These are phyloP conservation scores for Brienomyrus longianalis DNA, from an alignment of 2,113 vertebrate genomes.

Conservation along the genomic window DNA sequence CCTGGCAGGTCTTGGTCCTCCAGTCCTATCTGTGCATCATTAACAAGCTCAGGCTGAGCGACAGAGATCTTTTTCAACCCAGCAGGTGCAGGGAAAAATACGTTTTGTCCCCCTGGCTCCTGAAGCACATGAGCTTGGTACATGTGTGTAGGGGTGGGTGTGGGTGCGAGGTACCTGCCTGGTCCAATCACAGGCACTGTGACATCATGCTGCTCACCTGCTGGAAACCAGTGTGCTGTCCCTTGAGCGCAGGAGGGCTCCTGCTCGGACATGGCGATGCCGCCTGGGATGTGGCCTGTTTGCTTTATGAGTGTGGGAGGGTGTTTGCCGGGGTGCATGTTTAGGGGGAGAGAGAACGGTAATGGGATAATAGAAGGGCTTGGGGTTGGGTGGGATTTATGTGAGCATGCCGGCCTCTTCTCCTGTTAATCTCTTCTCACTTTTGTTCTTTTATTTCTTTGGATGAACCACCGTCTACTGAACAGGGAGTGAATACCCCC, in stretches of 20 bases:
- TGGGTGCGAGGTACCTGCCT: neutral
- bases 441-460: neutral
- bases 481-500: neutral
- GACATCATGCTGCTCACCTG: slow-evolving; percentile 3
- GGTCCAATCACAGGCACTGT: neutral
- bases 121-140: neutral
- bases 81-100: neutral
- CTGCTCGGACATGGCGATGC: neutral
- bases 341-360: neutral
- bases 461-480: neutral
- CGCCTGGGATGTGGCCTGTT: neutral
- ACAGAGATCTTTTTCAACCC: too few relatives aligned
- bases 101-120: neutral
- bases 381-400: neutral
- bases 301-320: slow-evolving; percentile 15
- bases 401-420: neutral
- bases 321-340: too few relatives aligned
- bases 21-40: neutral
- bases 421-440: neutral
- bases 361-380: neutral
- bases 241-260: neutral
- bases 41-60: neutral
- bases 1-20: neutral
- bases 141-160: neutral
- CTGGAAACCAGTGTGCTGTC: slow-evolving; percentile 10